Conservation (phyloP, 2,888 invertebrate genomes). For the Agriopis leucophaearia region DNA sequence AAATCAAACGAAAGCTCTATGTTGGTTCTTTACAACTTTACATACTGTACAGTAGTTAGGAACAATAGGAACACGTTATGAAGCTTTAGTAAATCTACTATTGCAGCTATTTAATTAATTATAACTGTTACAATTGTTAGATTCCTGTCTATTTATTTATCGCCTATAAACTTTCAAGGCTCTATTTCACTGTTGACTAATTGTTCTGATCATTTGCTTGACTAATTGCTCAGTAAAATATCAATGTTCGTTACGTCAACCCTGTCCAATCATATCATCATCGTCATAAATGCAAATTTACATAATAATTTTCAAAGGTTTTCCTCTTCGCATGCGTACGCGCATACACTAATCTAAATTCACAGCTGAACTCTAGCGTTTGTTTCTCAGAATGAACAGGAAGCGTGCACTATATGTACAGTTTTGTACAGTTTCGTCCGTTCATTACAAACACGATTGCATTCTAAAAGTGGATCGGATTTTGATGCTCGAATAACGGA, state of each 20-base stretch:
- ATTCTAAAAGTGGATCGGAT: conserved; percentile 53
- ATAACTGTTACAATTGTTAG: not conserved
- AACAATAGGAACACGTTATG: not conserved
- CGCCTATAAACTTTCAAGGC: conserved; percentile 13
- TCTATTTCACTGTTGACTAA: conserved; percentile 15
- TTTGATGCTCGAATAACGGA: conserved; percentile 45
- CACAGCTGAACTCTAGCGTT: conserved; percentile 44
- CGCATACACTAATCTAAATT: conserved; percentile 42
- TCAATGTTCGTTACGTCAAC: conserved; percentile 16
- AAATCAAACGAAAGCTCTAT: too few species aligned
- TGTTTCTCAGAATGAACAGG: conserved; percentile 64
- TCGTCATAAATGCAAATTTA: conserved; percentile 3
- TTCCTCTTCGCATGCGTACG: conserved; percentile 31
- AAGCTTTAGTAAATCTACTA: not conserved
- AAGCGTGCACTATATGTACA: conserved; percentile 53
- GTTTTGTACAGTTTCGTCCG: conserved; percentile 48
- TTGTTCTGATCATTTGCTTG: conserved; percentile 21
- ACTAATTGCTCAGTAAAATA: conserved; percentile 17
- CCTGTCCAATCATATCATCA: conserved; percentile 6
- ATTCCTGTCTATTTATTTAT: conserved; percentile 11
- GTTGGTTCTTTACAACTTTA: too few species aligned
- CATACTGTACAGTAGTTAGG: not conserved
- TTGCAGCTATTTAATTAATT: not conserved
- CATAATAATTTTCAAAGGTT: conserved; percentile 18
- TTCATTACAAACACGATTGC: conserved; percentile 54